Percentiles rank a stretch among this genome's conserved stretches.
Conservation (phyloP, 2,113 vertebrate species). For the Entomyzon cyanotis region DNA sequence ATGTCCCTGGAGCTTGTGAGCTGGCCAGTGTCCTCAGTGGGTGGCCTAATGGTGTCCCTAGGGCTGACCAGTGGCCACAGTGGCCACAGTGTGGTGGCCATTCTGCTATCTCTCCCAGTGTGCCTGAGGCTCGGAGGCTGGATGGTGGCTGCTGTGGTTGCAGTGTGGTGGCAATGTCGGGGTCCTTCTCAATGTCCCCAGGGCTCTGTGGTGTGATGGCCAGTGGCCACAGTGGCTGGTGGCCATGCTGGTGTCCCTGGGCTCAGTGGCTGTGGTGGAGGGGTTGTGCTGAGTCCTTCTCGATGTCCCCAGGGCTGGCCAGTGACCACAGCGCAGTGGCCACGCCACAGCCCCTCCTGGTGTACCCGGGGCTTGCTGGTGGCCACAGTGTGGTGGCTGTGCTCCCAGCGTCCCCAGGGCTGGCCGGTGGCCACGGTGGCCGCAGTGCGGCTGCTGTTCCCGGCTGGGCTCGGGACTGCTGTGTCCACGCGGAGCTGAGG, state of each 20-base stretch:
- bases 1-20: background rate
- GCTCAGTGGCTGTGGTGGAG: background rate
- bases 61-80: no score
- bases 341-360: accelerated
- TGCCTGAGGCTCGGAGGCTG: background rate
- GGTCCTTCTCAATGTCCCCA: no score
- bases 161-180: no score
- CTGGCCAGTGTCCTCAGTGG: background rate
- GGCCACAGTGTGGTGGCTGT: background rate
- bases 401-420: background rate
- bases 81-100: background rate
- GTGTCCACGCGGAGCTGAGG: background rate
- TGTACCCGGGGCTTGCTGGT: background rate
- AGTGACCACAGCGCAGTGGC: background rate
- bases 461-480: background rate
- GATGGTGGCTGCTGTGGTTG: background rate
- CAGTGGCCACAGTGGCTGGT: background rate
- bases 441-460: background rate
- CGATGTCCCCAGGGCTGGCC: background rate
- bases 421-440: background rate
- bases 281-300: background rate
- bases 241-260: background rate
- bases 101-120: background rate
- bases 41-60: background rate
- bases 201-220: background rate